Percentiles rank a stretch among this genome's conserved stretches.
phyloP scores from a whole-genome alignment of 2,888 invertebrate species.

The Bellardia pandia region DNA sequence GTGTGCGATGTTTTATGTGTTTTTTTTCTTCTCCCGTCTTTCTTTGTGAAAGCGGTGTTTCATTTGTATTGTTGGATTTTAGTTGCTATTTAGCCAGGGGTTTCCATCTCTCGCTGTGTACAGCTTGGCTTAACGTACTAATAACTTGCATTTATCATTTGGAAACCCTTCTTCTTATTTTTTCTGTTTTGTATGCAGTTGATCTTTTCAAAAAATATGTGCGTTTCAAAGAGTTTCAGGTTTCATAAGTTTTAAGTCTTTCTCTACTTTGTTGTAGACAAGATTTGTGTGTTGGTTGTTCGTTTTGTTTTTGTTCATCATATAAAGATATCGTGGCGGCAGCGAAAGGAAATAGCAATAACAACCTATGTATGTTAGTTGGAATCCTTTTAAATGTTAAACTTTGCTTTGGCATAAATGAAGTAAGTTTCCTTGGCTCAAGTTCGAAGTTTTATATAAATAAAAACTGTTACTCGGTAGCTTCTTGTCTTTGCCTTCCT shows the following conservation, averaged over 20 bases:
- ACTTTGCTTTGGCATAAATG: constrained; percentile 18
- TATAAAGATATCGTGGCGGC: constrained; percentile 31
- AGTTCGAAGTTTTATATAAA: constrained; percentile 41
- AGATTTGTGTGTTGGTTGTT: constrained; percentile 24
- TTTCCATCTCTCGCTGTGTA: constrained; percentile 4
- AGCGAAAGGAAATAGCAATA: constrained; percentile 17
- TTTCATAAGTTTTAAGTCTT: constrained; percentile 44
- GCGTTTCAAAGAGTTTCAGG: constrained; percentile 56
- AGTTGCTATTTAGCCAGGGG: constrained; percentile 19
- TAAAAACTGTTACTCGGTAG: constrained; percentile 61
- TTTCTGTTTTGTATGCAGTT: neutral
- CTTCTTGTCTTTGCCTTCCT: constrained; percentile 65
- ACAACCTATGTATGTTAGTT: constrained; percentile 26
- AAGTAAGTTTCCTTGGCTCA: constrained; percentile 13
- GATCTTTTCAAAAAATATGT: constrained; percentile 34
- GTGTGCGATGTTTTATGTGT: constrained; percentile 44
- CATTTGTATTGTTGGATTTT: constrained; percentile 36
- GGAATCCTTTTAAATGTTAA: constrained; percentile 28
- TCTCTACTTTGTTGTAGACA: constrained; percentile 52
- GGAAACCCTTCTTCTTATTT: constrained; percentile 37
- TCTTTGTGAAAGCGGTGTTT: constrained; percentile 47
- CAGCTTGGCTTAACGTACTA: constrained; percentile 11
- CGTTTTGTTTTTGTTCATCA: constrained; percentile 19
- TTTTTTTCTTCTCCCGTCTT: constrained; percentile 10
- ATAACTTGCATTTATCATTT: constrained; percentile 30